Conservation (phyloP, 2,113 vertebrate species). For the Salvelinus namaycush region DNA sequence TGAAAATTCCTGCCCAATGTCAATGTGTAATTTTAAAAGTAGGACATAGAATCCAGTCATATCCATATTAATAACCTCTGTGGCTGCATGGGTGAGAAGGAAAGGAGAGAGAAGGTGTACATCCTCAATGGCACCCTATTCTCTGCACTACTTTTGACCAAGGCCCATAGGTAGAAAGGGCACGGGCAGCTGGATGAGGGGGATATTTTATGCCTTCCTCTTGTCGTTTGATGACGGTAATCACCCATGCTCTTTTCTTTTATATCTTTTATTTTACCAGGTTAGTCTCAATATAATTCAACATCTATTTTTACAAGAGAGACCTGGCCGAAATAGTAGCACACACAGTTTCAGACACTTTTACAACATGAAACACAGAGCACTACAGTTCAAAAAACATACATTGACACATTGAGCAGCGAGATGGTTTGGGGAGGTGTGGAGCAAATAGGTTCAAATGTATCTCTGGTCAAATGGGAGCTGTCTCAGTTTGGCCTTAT, state of each 20-base stretch:
- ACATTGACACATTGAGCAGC: neutral
- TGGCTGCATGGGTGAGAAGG: neutral
- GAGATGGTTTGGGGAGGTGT: too few relatives aligned
- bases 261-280: neutral
- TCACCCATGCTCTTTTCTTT: neutral
- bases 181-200: neutral
- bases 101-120: neutral
- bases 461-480: too few relatives aligned
- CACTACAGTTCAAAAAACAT: too few relatives aligned
- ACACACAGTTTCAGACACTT: too few relatives aligned
- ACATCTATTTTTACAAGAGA: neutral
- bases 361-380: too few relatives aligned
- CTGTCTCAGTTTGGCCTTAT: too few relatives aligned
- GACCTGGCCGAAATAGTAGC: too few relatives aligned
- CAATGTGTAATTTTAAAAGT: slow-evolving; percentile 33
- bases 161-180: neutral
- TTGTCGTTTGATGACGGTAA: neutral
- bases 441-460: too few relatives aligned
- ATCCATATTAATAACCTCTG: slow-evolving; percentile 8
- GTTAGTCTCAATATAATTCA: neutral
- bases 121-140: too few relatives aligned
- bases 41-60: slow-evolving; percentile 34
- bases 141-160: too few relatives aligned
- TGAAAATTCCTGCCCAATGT: slow-evolving; percentile 18
- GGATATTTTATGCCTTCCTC: neutral